Conservation (phyloP, 1,140 invertebrate species). For the Drosophila sp. region DNA sequence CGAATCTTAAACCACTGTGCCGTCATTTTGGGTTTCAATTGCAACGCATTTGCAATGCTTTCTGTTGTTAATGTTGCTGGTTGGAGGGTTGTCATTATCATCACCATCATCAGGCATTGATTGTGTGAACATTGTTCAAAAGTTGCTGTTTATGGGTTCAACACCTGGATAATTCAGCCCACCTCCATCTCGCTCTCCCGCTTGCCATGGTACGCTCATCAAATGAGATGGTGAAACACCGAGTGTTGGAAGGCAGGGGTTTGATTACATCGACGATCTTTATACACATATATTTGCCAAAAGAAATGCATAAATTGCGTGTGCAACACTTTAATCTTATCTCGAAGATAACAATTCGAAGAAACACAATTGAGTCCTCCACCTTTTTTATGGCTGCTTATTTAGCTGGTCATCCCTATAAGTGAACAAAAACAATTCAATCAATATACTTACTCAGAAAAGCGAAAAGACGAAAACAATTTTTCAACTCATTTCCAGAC, state of each 20-base stretch:
- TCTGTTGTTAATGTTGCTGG: slow-evolving; percentile 34
- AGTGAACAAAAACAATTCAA: slow-evolving; percentile 43
- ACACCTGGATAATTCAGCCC: slow-evolving; percentile 10
- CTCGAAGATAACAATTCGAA: background rate
- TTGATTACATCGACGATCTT: background rate
- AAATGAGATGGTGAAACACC: slow-evolving; percentile 12
- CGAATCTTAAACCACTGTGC: slow-evolving; percentile 5
- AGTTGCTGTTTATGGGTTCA: slow-evolving; percentile 49
- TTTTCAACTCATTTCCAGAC: slow-evolving; percentile 34
- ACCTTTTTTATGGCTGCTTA: background rate
- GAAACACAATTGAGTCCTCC: background rate
- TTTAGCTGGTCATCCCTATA: background rate
- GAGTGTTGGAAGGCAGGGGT: background rate
- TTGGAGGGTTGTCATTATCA: slow-evolving; percentile 21
- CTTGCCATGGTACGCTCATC: slow-evolving; percentile 15
- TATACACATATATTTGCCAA: background rate
- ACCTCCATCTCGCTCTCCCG: background rate
- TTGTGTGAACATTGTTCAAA: slow-evolving; percentile 54
- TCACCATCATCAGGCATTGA: slow-evolving; percentile 50
- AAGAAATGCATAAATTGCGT: background rate
- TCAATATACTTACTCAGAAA: slow-evolving; percentile 33
- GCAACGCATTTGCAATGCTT: slow-evolving; percentile 8
- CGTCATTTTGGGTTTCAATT: slow-evolving; percentile 5
- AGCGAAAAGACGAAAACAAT: slow-evolving; percentile 21
- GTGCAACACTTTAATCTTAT: slow-evolving; percentile 10